These are phyloP conservation scores for Pipistrellus kuhlii DNA, from an alignment of 2,797 vertebrate genomes.

Conservation along the genomic window DNA sequence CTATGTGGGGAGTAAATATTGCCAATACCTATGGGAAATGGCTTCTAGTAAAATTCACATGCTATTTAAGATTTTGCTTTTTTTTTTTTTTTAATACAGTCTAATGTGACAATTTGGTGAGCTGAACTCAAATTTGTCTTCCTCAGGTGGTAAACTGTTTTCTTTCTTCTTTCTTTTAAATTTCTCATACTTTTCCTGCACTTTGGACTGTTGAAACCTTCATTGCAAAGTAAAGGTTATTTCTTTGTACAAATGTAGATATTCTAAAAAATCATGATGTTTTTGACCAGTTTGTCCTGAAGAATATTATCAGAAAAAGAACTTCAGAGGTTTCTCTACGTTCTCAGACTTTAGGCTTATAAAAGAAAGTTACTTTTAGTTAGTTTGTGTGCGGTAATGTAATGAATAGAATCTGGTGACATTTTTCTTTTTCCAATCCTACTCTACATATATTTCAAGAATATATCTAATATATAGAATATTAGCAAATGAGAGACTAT, in stretches of 20 bases:
- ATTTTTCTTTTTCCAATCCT: conserved; percentile 6
- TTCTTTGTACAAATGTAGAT: neutral
- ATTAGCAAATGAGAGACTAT: neutral
- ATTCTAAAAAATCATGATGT: neutral
- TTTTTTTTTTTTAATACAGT: neutral
- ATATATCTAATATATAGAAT: neutral
- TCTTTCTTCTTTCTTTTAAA: conserved; percentile 26
- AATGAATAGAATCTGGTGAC: neutral
- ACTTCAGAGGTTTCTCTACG: neutral
- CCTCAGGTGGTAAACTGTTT: neutral
- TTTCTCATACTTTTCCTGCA: neutral
- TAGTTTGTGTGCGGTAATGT: neutral
- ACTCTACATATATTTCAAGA: neutral
- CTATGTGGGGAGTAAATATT: conserved; percentile 4
- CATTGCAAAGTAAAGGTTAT: neutral
- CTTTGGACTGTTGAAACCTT: neutral
- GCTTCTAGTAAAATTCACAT: conserved; percentile 68
- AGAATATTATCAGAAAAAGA: conserved; percentile 9
- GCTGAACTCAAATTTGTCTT: conserved; percentile 1
- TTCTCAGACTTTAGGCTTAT: conserved; percentile 38
- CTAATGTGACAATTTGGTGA: neutral
- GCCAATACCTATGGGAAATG: conserved; percentile 39
- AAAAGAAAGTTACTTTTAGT: neutral
- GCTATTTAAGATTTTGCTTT: conserved; percentile 57
- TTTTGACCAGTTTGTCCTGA: neutral